Conservation (phyloP, 2,888 invertebrate genomes). For the Temnothorax unifasciatus region DNA sequence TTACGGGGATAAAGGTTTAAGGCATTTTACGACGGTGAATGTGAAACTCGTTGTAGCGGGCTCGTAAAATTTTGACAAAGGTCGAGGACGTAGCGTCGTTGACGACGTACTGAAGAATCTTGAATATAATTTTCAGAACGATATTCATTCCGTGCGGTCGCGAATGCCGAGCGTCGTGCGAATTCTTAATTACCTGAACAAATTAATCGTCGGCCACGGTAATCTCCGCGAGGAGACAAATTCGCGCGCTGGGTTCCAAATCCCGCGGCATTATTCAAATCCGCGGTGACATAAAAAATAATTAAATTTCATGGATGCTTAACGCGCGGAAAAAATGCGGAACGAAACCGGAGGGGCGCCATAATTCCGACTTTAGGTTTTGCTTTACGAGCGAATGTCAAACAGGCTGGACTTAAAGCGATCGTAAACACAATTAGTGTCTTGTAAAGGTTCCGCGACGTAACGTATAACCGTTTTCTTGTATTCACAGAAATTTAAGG, state of each 20-base stretch:
- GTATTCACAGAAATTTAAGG: constrained; percentile 81
- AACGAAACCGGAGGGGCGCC: constrained; percentile 35
- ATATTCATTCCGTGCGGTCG: background rate
- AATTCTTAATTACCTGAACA: constrained; percentile 24
- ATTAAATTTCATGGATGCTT: constrained; percentile 47
- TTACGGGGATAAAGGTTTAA: constrained; percentile 71
- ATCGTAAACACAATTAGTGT: constrained; percentile 84
- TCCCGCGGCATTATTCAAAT: background rate
- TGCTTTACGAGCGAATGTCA: constrained; percentile 68
- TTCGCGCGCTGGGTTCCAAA: background rate
- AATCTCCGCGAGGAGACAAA: constrained; percentile 5
- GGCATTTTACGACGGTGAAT: constrained; percentile 70
- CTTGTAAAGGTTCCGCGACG: constrained; percentile 68
- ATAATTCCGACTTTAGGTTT: constrained; percentile 49
- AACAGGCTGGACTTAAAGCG: constrained; percentile 69
- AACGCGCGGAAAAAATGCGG: constrained; percentile 46
- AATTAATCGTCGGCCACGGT: constrained; percentile 36
- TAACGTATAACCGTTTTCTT: constrained; percentile 69
- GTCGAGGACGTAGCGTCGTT: constrained; percentile 13
- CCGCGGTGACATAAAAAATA: constrained; percentile 45
- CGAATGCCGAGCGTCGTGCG: background rate
- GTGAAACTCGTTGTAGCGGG: constrained; percentile 64
- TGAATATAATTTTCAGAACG: background rate
- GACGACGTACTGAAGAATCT: background rate
- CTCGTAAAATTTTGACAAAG: constrained; percentile 74